A percentile compares a stretch with the other conserved stretches of the same genome.
These are phyloP conservation scores for Fragum sueziense DNA, from an alignment of 2,888 invertebrate genomes.

Conservation along the genomic window DNA sequence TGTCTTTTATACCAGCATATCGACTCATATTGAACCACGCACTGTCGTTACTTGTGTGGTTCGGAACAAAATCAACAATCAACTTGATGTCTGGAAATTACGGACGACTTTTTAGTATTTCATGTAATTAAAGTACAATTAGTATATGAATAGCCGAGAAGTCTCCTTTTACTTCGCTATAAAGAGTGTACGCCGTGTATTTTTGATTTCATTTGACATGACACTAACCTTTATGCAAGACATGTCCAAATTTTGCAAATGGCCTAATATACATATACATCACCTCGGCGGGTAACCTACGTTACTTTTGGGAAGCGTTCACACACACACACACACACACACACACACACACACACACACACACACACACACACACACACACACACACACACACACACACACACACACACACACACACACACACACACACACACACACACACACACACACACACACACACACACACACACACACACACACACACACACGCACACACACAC, in stretches of 20 bases:
- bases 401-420: neutral
- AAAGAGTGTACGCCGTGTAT: too few relatives aligned
- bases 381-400: neutral
- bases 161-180: too few relatives aligned
- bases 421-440: neutral
- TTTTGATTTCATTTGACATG: too few relatives aligned
- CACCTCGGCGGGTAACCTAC: too few relatives aligned
- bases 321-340: neutral
- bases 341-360: neutral
- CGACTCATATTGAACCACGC: slow-evolving; percentile 88
- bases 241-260: too few relatives aligned
- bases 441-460: neutral
- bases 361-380: neutral
- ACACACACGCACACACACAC: neutral
- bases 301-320: too few relatives aligned
- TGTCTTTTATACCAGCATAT: slow-evolving; percentile 80
- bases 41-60: slow-evolving; percentile 85
- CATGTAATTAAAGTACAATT: too few relatives aligned
- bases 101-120: neutral
- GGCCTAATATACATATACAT: too few relatives aligned
- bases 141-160: too few relatives aligned
- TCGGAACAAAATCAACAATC: slow-evolving; percentile 89
- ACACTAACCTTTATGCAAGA: too few relatives aligned
- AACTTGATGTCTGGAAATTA: slow-evolving; percentile 85
- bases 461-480: neutral